Evolutionary conservation across 92 coral and sea anemone genomes (phyloP).

Genomic region (Umimayanthus kanabou): DNA sequence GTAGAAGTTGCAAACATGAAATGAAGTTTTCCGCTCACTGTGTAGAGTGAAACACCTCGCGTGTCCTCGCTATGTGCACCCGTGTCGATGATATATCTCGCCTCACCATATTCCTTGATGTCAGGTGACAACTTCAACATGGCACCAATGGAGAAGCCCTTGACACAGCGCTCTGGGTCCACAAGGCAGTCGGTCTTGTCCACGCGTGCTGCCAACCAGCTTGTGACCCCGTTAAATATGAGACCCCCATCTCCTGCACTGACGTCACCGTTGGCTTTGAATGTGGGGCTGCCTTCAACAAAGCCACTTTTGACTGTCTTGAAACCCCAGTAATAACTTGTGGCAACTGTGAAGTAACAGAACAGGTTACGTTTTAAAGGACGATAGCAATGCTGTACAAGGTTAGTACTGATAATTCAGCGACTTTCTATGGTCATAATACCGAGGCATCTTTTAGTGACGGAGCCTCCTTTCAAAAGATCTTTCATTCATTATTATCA

Average conservation of each 20-base stretch:
- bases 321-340: slow-evolving; percentile 82
- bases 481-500: neutral
- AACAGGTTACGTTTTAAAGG: neutral
- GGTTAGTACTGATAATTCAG: too few relatives aligned
- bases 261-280: slow-evolving; percentile 73
- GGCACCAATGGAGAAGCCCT: slow-evolving; percentile 81
- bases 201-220: slow-evolving; percentile 79
- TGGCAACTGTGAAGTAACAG: slow-evolving; percentile 41
- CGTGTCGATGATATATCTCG: slow-evolving; percentile 84
- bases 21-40: slow-evolving; percentile 63
- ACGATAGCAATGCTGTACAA: too few relatives aligned
- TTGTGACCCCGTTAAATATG: slow-evolving; percentile 72
- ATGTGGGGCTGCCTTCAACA: slow-evolving; percentile 85
- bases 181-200: slow-evolving; percentile 71
- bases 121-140: slow-evolving; percentile 60
- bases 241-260: slow-evolving; percentile 66
- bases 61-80: slow-evolving; percentile 85
- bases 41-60: slow-evolving; percentile 79
- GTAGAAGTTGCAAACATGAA: slow-evolving; percentile 74
- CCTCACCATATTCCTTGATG: slow-evolving; percentile 56
- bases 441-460: too few relatives aligned
- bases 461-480: too few relatives aligned
- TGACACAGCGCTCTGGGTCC: slow-evolving; percentile 71
- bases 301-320: slow-evolving; percentile 57
- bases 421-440: too few relatives aligned